These are phyloP conservation scores for Ctenochaetus hawaiiensis DNA, from an alignment of 2,797 vertebrate genomes.

Conservation along the genomic window DNA sequence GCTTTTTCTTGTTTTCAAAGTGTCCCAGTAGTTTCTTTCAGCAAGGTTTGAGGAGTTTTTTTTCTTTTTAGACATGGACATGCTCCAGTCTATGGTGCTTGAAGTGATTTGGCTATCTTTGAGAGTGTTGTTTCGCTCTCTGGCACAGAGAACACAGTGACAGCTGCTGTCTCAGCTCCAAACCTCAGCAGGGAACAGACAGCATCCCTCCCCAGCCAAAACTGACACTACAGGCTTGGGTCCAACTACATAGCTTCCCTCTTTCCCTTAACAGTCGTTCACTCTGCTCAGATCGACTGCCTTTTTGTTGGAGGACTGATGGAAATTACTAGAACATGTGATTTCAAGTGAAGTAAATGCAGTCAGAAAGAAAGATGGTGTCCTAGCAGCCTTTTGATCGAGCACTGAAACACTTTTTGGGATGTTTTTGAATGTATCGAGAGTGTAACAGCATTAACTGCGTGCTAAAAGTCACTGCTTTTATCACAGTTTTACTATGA, in stretches of 20 bases:
- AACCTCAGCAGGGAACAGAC: slow-evolving; percentile 72
- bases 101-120: slow-evolving; percentile 61
- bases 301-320: slow-evolving; percentile 22
- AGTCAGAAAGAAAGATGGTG: slow-evolving; percentile 14
- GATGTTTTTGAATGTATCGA: neutral
- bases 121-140: slow-evolving; percentile 60
- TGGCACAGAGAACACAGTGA: slow-evolving; percentile 68
- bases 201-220: slow-evolving; percentile 69
- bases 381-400: slow-evolving; percentile 27
- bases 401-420: neutral
- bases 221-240: slow-evolving; percentile 63
- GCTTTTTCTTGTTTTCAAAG: slow-evolving; percentile 1
- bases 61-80: slow-evolving; percentile 22
- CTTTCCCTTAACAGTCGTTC: slow-evolving; percentile 64
- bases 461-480: slow-evolving; percentile 13
- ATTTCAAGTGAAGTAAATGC: slow-evolving; percentile 30
- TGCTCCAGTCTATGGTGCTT: slow-evolving; percentile 34
- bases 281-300: slow-evolving; percentile 51
- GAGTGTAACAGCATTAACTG: neutral
- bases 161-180: slow-evolving; percentile 80
- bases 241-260: slow-evolving; percentile 62
- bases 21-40: neutral
- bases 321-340: slow-evolving; percentile 32
- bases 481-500: slow-evolving; percentile 6
- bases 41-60: slow-evolving; percentile 8